These are phyloP conservation scores for Reinhardtius hippoglossoides DNA, from an alignment of 2,113 vertebrate genomes.

Conservation along the genomic window DNA sequence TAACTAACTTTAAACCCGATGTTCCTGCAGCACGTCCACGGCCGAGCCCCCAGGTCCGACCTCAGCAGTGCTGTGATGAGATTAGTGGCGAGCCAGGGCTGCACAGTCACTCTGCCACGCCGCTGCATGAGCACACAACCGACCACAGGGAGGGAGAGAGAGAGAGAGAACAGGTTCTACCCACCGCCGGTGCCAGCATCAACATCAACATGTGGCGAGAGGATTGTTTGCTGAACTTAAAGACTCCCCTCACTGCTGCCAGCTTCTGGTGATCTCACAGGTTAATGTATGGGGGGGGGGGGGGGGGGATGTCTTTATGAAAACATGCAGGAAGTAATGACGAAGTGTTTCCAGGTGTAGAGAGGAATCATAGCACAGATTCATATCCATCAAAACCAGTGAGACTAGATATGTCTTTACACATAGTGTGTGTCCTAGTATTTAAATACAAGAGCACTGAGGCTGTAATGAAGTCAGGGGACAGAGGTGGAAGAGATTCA, in stretches of 20 bases:
- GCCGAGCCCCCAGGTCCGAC: slow-evolving; percentile 6
- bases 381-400: not conserved
- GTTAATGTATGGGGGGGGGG: not conserved
- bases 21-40: not conserved
- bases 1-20: not conserved
- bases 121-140: not conserved
- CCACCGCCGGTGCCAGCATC: slow-evolving; percentile 20
- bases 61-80: slow-evolving; percentile 28
- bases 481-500: no score
- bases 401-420: no score
- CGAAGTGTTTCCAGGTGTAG: not conserved
- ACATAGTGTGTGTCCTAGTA: no score
- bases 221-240: not conserved
- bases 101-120: slow-evolving; percentile 20
- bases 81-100: slow-evolving; percentile 21
- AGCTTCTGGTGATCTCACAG: not conserved
- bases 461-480: no score
- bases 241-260: not conserved
- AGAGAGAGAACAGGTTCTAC: slow-evolving; percentile 51
- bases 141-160: slow-evolving; percentile 2
- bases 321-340: not conserved
- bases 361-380: not conserved
- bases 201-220: slow-evolving; percentile 33
- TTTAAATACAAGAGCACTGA: no score
- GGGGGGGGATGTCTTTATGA: not conserved